Conservation (phyloP, 1,140 invertebrate genomes). For the Atta cephalotes region DNA sequence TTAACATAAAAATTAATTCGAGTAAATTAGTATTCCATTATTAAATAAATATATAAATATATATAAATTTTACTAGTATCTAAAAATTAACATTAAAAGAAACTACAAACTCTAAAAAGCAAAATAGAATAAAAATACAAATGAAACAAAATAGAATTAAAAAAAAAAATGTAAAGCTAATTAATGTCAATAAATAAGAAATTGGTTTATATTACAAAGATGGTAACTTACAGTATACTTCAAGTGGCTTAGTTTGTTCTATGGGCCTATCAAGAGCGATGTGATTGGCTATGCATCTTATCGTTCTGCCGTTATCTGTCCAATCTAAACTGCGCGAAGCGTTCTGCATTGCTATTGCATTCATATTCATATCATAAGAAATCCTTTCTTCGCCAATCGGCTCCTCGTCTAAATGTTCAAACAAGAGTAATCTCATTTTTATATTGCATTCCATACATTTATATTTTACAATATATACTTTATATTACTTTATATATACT, state of each 20-base stretch:
- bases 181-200: neutral
- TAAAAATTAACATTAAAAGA: neutral
- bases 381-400: slow-evolving; percentile 87
- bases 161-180: neutral
- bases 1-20: neutral
- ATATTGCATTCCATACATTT: neutral
- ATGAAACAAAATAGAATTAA: neutral
- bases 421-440: neutral
- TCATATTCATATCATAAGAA: slow-evolving; percentile 81
- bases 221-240: slow-evolving; percentile 88
- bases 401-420: slow-evolving; percentile 86
- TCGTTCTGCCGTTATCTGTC: slow-evolving; percentile 88
- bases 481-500: too few species aligned
- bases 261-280: slow-evolving; percentile 86
- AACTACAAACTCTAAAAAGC: neutral
- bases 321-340: slow-evolving; percentile 87
- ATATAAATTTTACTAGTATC: neutral
- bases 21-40: neutral
- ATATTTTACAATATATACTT: neutral
- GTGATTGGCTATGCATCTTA: slow-evolving; percentile 90
- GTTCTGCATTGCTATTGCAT: slow-evolving; percentile 87
- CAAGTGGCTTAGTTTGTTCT: slow-evolving; percentile 85
- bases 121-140: neutral
- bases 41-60: neutral
- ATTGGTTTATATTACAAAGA: neutral